Evolutionary conservation across 2,888 invertebrate species (phyloP), one percentile per base, ranked within the genome.

Genomic region (Andrena dorsata): DNA sequence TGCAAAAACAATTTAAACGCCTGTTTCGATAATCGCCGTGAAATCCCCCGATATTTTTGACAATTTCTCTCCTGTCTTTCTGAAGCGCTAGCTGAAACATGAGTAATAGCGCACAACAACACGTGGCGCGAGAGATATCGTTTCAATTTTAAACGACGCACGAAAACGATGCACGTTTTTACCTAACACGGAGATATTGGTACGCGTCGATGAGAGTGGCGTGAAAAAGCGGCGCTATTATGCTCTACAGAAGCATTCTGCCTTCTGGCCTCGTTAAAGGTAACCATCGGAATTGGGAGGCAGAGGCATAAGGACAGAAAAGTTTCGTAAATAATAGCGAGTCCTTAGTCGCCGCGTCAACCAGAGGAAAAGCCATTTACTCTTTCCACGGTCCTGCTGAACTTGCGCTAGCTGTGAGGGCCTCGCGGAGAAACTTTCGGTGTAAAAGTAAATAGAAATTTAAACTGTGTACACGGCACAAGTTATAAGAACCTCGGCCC

Each of bases 381-480:
- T 68, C 72, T 64, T 79, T 75, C 76, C 71, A 56, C 20, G 26
- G 49, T 28, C 13, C 26, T 70, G 69, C 28, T 74, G 49, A 78
- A 80, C 80, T 85, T 80, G 72, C 66, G 58, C 68, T 72, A 32
- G 76, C 63, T 73, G 80, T 28, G 80, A 69, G 74, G 35, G 65
- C 51, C 51, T 76, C 70, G 69, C 76, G 60, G 41, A 75, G 75
- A 35, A 80, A 85, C 74, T 76, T 88, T 80, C 60, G 77, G 63
- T 70, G 82, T 60, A 58, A 76, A 77, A 76, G 86, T 86, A 87
- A 90, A 90, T 84, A 85, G 85, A 90, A 87, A 90, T 88, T 88
- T 84, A 82, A 90, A 85, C 83, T 71, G 74, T 70, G 82, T 78
- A 73, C 76, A 81, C 60, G 47, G 56, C 76, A 68, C 60, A 64